Evolutionary conservation across 2,888 invertebrate species (phyloP), one percentile per base, ranked within the genome.

Genomic region (Archaeoteleia sp.): DNA sequence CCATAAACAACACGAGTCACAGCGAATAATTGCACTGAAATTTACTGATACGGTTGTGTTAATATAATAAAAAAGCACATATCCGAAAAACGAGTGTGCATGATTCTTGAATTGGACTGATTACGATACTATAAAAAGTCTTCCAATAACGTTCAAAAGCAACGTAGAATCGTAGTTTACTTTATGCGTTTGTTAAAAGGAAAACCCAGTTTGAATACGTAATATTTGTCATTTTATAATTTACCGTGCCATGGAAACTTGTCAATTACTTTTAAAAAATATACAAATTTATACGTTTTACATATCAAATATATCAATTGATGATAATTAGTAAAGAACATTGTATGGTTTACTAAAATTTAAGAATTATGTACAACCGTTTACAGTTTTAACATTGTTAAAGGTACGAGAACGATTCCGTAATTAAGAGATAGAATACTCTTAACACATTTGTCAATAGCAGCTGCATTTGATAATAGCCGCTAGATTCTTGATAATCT

Each of bases 301-400:
- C 55, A 63, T 55, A 63, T 63, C 63, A 49, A 9, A 2, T 9
- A n/a, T n/a, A 55, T 63, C 20, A 55, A 40, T 63, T 49, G 20
- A 39, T 49, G 9, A 7, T 9, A 32, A 12, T 32, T 12, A 10
- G 1, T 32, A 32, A 2, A 7, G 12, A 32, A 10, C 6, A 5
- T 32, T 12, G 12, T 32, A n/a, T n/a, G n/a, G n/a, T n/a, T n/a
- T n/a, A 13, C 7, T 6, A 32, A 3, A 57, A 58, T 65, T 57
- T 45, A 58, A 66, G 60, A 67, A 61, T 67, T 53, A 67, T 67
- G 54, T 46, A 39, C 67, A 58, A 49, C 49, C 55, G 60, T 67
- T 35, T 12, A 43, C 29, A 51, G 10, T 54, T 62, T 14, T 23
- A 42, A 51, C 20, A 43, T 9, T 37, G 32, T 14, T 54, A 27